Conservation (phyloP, 23 tunicate genomes). For the Clavelina lepadiformis region DNA sequence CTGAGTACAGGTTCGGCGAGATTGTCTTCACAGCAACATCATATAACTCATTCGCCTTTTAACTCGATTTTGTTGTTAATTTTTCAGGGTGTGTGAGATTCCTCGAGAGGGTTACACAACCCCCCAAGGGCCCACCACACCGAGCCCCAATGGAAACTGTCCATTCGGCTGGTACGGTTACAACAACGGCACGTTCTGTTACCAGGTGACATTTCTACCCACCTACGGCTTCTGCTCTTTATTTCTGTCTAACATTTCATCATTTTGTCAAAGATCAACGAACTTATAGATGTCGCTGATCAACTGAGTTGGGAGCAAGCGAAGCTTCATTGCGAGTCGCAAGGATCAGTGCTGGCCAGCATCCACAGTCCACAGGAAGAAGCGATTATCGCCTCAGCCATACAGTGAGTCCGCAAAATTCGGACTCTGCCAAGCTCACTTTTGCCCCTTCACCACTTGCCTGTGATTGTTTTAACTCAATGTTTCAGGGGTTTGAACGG, state of each 20-base stretch:
- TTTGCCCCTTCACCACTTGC: too few relatives aligned
- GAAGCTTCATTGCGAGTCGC: conserved; percentile 50
- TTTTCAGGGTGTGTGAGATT: conserved; percentile 60
- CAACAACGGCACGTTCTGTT: conserved; percentile 48
- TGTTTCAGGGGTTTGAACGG: conserved; percentile 22
- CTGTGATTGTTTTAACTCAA: too few relatives aligned
- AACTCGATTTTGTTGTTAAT: not conserved
- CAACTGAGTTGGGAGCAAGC: conserved; percentile 60
- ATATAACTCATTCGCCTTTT: not conserved
- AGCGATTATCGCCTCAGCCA: conserved; percentile 29
- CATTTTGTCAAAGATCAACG: conserved; percentile 36
- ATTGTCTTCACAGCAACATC: not conserved
- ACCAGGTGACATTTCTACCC: conserved; percentile 39
- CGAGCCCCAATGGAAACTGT: conserved; percentile 69
- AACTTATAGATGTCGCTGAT: conserved; percentile 6
- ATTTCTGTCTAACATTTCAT: not conserved
- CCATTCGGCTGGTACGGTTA: conserved; percentile 65
- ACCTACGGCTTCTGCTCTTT: not conserved
- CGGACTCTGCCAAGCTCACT: too few relatives aligned
- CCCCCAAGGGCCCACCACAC: conserved; percentile 41
- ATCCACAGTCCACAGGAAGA: conserved; percentile 77
- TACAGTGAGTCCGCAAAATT: conserved; percentile 37
- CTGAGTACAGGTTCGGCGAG: conserved; percentile 39
- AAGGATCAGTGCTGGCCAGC: conserved; percentile 51
- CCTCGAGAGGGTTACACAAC: conserved; percentile 78